Evolutionary conservation across 2,113 vertebrate genomes (phyloP).

Genomic region (Pimephales promelas): DNA sequence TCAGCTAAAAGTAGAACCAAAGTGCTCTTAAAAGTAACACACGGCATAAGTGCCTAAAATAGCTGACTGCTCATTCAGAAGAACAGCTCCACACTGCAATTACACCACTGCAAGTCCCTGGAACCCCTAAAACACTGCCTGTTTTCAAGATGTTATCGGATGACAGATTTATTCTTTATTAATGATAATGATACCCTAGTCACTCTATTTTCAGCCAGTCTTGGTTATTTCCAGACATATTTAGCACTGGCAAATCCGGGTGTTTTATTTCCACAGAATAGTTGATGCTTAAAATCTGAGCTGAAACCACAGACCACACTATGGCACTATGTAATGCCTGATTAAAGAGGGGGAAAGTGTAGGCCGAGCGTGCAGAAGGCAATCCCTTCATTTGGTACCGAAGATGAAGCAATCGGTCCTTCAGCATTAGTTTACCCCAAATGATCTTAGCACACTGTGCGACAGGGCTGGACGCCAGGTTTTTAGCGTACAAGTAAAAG

Average conservation of each 20-base stretch:
- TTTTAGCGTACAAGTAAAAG: not conserved
- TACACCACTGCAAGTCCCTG: conserved; percentile 58
- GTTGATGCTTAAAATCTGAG: conserved; percentile 71
- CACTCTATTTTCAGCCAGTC: conserved; percentile 74
- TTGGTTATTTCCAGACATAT: conserved; percentile 76
- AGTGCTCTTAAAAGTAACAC: conserved; percentile 12
- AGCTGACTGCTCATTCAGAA: conserved; percentile 13
- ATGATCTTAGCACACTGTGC: conserved; percentile 19
- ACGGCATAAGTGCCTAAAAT: conserved; percentile 16
- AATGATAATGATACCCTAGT: conserved; percentile 79
- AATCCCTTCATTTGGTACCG: conserved; percentile 45
- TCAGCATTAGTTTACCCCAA: conserved; percentile 24
- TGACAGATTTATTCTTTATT: conserved; percentile 76
- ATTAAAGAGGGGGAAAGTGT: conserved; percentile 69
- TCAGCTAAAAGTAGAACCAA: not conserved
- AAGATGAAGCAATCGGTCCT: conserved; percentile 32
- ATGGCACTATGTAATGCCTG: conserved; percentile 72
- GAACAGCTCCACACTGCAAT: conserved; percentile 15
- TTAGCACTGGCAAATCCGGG: conserved; percentile 74
- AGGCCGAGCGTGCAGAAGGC: conserved; percentile 73
- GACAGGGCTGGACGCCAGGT: not conserved
- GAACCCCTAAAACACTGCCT: conserved; percentile 63
- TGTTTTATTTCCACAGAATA: conserved; percentile 71
- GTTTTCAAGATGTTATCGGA: conserved; percentile 66
- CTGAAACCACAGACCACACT: conserved; percentile 76